Percentiles rank a stretch among this genome's conserved stretches.
Conservation (phyloP, 2,797 vertebrate species). For the Myioborus miniatus region DNA sequence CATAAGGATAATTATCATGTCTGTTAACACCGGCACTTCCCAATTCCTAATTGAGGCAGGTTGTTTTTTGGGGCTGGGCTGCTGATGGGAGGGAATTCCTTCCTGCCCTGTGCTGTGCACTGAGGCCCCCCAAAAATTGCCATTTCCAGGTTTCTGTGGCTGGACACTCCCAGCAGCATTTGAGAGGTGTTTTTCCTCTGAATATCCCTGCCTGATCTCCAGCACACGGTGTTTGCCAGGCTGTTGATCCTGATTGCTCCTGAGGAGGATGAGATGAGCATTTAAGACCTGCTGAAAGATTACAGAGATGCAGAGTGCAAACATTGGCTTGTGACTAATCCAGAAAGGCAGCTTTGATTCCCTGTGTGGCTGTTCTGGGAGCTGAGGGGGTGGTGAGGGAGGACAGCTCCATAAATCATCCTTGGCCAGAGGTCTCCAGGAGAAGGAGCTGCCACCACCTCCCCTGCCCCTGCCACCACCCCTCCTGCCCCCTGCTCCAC, state of each 20-base stretch:
- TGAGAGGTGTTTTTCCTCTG: not conserved
- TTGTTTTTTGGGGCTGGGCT: not conserved
- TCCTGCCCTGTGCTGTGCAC: not conserved
- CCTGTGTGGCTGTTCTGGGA: not conserved
- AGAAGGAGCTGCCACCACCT: not conserved
- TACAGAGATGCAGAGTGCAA: not conserved
- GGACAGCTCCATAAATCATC: not conserved
- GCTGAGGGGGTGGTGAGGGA: not conserved
- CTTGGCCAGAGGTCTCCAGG: not conserved
- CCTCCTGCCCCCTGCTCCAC: not conserved
- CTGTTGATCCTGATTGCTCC: not conserved
- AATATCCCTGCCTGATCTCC: not conserved
- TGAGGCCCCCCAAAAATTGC: fast-evolving
- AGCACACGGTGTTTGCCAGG: not conserved
- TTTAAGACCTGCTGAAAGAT: slow-evolving; percentile 6
- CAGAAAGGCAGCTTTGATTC: not conserved
- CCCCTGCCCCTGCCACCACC: not conserved
- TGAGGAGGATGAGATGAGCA: not conserved
- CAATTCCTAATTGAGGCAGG: not conserved
- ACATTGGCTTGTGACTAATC: not conserved
- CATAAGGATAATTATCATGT: not conserved
- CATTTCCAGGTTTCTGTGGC: not conserved
- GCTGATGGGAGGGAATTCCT: not conserved
- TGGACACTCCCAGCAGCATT: not conserved
- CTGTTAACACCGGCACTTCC: not conserved